Evolutionary conservation across 2,113 vertebrate genomes (phyloP), one percentile per base, ranked within the genome.

Genomic region (Nothobranchius furzeri): DNA sequence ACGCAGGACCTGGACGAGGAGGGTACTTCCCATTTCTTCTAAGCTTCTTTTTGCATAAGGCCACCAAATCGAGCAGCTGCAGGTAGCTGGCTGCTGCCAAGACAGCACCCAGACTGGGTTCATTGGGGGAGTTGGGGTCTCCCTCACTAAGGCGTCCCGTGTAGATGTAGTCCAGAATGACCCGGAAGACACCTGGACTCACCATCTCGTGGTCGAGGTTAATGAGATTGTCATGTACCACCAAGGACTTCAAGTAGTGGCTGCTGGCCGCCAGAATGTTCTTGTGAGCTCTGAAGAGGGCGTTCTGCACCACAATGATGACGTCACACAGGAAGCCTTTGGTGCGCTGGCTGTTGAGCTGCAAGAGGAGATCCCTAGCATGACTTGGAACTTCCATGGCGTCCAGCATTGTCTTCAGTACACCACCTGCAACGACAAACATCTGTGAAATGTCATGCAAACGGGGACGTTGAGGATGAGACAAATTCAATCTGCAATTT

Each of bases 131-230:
- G 0, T 91, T 90, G 68, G 94, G 95, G 47, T 95, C 95, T 4
- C 93, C 93, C 0, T 98, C 96, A 7, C 81, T 94, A 75, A 99
- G 91, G 53, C 96, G 95, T 56, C 98, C 97, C 1, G 98, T 98
- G 92, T 99, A 99, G 89, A 99, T 99, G 90, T 98, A 99, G 91
- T 99, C 98, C 85, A 99, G 93, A 89, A 99, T 96, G 83, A 98
- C 94, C 86, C 98, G 93, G 87, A 99, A 99, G 82, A 98, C 95
- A 57, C 94, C 95, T n/a, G 98, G 97, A 93, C 97, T 99, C 90
- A 99, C 96, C 97, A 99, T 98, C 92, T 99, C 98, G 70, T 98
- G 96, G 93, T 99, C 98, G 81, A 99, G 92, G 92, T 98, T 99
- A 87, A 99, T 96, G 88, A 99, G 95, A 92, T 99, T 99, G 94